Evolutionary conservation across 2,113 vertebrate genomes (phyloP), one percentile per base, ranked within the genome.

Genomic region (Oryctolagus cuniculus): DNA sequence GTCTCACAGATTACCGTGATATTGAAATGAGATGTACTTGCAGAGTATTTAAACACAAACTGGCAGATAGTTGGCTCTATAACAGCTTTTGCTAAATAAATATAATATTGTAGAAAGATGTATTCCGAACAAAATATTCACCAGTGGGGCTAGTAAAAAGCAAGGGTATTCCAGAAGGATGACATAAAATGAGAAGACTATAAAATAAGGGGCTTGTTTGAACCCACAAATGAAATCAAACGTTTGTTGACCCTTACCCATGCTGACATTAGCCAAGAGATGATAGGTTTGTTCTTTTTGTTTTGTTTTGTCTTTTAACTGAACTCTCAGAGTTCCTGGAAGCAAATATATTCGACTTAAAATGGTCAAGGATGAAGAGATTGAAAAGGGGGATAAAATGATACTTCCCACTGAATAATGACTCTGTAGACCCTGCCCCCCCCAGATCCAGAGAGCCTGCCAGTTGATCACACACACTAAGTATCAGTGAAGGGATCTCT

Each of bases 31-130:
- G 8, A 69, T 73, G 49, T 64, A 11, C 31, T 73, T 83, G 3
- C n/a, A 53, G n/a, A 53, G 36, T 81, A 10, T 38, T 73, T 55
- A 95, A 25, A 22, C 9, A 10, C n/a, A 2, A 3, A 58, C 7
- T 73, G 44, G 11, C 15, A 90, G 27, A 44, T 10, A 53, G 8
- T 72, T 84, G 79, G 36, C 25, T 88, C 11, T 27, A 21, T 3
- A 2, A 67, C 75, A 77, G 27, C 27, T 58, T 89, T 73, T 81
- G 25, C 75, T 88, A 91, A 92, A n/a, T 73, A 89, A 92, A 78
- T 38, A 66, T 58, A 82, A 70, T 73, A 31, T 2, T 82, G 1
- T 69, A 55, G 64, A 86, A 70, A 94, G 8, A 78, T 66, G 19
- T 38, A 38, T 38, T 88, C 36, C 87, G 77, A 73, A 44, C 10